A percentile compares a stretch with the other conserved stretches of the same genome.
Conservation (phyloP, 1,140 invertebrate species). For the Drosophila jambulina region DNA sequence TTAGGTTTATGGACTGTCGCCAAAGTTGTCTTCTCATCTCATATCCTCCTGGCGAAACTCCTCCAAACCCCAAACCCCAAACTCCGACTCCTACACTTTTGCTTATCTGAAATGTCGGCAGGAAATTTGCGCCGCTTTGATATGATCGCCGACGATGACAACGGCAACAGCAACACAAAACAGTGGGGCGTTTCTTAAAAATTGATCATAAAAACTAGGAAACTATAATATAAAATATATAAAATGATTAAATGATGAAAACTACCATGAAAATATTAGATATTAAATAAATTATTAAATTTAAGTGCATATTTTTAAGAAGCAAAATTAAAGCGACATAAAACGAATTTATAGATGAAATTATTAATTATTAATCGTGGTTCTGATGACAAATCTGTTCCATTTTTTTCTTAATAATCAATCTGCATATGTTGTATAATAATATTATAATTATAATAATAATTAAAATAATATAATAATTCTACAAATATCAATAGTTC, state of each 20-base stretch:
- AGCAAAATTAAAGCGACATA: not conserved
- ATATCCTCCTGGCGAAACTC: not conserved
- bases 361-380: too few species aligned
- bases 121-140: constrained; percentile 79
- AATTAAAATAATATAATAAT: too few species aligned
- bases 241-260: too few species aligned
- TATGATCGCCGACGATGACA: constrained; percentile 66
- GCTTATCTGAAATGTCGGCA: constrained; percentile 60
- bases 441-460: too few species aligned
- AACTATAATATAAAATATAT: not conserved
- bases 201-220: not conserved
- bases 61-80: not conserved
- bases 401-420: too few species aligned
- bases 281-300: not conserved
- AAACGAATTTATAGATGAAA: too few species aligned
- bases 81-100: constrained; percentile 43
- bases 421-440: too few species aligned
- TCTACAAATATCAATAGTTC: too few species aligned
- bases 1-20: not conserved
- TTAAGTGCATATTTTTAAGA: not conserved
- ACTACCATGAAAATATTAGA: not conserved
- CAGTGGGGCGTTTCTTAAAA: not conserved
- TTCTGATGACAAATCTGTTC: too few species aligned
- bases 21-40: constrained; percentile 4
- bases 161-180: constrained; percentile 27